phyloP scores from a whole-genome alignment of 53 echinoderm and acorn worm genomes.

The Zoroaster sp. region DNA sequence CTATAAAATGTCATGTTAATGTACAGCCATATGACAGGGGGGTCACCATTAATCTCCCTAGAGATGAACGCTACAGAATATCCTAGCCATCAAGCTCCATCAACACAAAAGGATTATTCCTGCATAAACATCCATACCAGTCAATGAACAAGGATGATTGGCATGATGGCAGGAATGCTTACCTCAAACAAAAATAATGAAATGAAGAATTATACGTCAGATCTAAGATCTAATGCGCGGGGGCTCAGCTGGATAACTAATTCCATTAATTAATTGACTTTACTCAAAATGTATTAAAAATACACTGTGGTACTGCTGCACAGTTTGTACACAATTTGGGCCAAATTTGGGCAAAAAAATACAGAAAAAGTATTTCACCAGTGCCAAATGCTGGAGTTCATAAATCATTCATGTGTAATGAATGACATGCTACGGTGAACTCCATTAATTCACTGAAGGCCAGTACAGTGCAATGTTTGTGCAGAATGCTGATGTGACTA shows the following conservation, averaged over 20 bases:
- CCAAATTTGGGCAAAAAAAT: too few relatives aligned
- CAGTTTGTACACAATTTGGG: too few relatives aligned
- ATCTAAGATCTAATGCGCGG: neutral
- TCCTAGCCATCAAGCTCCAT: neutral
- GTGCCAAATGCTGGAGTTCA: too few relatives aligned
- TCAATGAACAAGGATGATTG: conserved; percentile 47
- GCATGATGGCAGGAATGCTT: conserved; percentile 46
- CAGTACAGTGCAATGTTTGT: neutral
- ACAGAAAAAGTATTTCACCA: too few relatives aligned
- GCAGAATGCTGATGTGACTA: too few relatives aligned
- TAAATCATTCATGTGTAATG: too few relatives aligned
- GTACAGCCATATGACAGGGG: neutral
- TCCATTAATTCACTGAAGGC: neutral
- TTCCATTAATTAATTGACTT: neutral
- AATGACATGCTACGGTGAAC: neutral
- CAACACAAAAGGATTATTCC: neutral
- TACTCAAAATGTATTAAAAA: too few relatives aligned
- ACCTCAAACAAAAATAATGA: neutral
- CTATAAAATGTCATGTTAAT: neutral
- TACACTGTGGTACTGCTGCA: too few relatives aligned
- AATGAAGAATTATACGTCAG: neutral
- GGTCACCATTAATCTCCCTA: neutral
- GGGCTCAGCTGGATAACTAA: neutral
- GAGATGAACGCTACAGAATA: neutral
- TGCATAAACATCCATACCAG: conserved; percentile 13